Conservation (phyloP, 1,140 invertebrate species). For the Brachionus plicatilis region DNA sequence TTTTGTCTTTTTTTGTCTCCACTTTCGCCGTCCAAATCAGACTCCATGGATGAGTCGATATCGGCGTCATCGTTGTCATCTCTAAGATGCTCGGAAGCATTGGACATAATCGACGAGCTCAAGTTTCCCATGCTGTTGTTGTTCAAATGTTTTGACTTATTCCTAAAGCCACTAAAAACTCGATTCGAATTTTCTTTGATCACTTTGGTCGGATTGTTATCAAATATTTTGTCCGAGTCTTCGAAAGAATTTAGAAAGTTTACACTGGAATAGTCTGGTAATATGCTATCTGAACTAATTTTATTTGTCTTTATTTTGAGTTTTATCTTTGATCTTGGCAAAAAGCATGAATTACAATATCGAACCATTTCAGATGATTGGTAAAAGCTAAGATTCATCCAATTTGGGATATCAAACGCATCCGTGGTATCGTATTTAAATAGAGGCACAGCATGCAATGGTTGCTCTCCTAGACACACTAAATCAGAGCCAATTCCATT, state of each 20-base stretch:
- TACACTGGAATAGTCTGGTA: neutral
- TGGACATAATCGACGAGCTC: neutral
- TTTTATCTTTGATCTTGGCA: constrained; percentile 11
- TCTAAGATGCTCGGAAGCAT: neutral
- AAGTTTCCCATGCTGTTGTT: neutral
- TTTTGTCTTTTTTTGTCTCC: constrained; percentile 44
- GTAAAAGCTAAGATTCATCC: constrained; percentile 38
- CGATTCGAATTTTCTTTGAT: neutral
- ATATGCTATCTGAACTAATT: neutral
- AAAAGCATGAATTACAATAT: constrained; percentile 36
- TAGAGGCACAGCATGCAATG: constrained; percentile 90
- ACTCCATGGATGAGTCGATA: constrained; percentile 5
- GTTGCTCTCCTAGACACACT: constrained; percentile 98
- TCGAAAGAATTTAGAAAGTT: constrained; percentile 24
- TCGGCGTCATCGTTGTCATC: neutral
- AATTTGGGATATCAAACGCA: constrained; percentile 19
- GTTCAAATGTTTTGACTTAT: neutral
- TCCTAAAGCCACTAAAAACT: neutral
- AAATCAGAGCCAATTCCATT: constrained; percentile 71
- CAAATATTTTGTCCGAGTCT: constrained; percentile 33
- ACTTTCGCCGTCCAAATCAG: neutral
- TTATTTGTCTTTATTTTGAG: neutral
- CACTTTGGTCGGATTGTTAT: neutral
- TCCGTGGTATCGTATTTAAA: constrained; percentile 61
- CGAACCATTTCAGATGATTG: constrained; percentile 26